Evolutionary conservation across 2,797 vertebrate species (phyloP), one percentile per base, ranked within the genome.

Genomic region (Acipenser oxyrinchus): DNA sequence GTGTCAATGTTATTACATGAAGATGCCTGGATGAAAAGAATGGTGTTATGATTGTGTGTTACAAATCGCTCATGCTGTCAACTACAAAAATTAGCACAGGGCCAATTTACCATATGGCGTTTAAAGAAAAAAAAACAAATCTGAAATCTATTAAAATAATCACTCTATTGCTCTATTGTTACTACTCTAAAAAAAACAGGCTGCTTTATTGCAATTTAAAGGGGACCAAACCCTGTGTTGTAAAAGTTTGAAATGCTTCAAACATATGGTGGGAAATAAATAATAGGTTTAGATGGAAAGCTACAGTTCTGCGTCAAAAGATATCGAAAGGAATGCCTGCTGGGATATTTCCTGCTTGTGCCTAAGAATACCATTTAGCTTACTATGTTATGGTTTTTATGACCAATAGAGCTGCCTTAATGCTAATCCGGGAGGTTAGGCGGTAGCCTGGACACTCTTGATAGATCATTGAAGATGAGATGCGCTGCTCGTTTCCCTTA

Each of bases 241-340:
- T 37, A 58, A n/a, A 7, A 58, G 55, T 37, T 37, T 58, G 55
- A 58, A n/a, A 52, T 52, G 15, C 61, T 50, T 61, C 49, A 15
- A 37, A 53, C 62, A 61, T 48, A 58, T 8, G 55, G 55, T 13
- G 13, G 55, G 55, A 13, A 58, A 58, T 11, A 68, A 72, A 59
- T 59, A 68, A 76, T 55, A 69, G 70, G 73, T 6, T 18, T 73
- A 73, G 66, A 71, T 75, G 72, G 71, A 64, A 72, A 64, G 73
- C 78, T 75, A 79, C 77, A 78, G 77, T 76, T 76, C 70, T 68
- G 76, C 65, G 76, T 77, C 71, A 85, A 87, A 70, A 63, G 75
- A 83, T 84, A 83, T 86, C 77, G 81, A 71, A 66, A 70, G 71
- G 68, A 70, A 76, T 78, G 74, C 80, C 79, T 82, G 79, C 81